phyloP scores from a whole-genome alignment of 2,888 invertebrate species.

The Caenorhabditis uteleia region DNA sequence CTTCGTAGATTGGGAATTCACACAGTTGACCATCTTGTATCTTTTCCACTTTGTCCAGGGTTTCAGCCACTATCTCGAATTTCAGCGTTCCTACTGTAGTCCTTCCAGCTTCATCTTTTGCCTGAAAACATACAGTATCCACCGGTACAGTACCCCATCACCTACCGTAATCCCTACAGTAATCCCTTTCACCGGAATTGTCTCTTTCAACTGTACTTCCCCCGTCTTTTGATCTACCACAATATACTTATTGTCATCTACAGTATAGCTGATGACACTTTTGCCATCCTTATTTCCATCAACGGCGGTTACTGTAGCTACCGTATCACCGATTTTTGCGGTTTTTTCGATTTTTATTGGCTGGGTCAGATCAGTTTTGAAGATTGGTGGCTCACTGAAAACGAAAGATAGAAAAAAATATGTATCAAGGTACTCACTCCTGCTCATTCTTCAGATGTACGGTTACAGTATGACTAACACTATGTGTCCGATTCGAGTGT shows the following conservation, averaged over 20 bases:
- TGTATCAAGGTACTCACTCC: constrained; percentile 28
- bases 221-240: constrained; percentile 31
- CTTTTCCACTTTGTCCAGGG: background rate
- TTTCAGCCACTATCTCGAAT: background rate
- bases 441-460: constrained; percentile 45
- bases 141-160: background rate
- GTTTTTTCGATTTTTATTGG: constrained; percentile 5
- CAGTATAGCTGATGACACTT: constrained; percentile 14
- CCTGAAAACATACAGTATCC: background rate
- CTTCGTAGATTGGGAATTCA: constrained; percentile 31
- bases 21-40: constrained; percentile 9
- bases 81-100: too few relatives aligned
- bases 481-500: constrained; percentile 35
- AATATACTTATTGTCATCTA: constrained; percentile 29
- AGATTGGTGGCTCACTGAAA: constrained; percentile 47
- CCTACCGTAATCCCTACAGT: constrained; percentile 29
- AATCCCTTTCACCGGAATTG: constrained; percentile 4
- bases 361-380: constrained; percentile 30
- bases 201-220: constrained; percentile 14
- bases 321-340: constrained; percentile 16
- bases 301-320: constrained; percentile 23
- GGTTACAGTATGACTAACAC: constrained; percentile 32
- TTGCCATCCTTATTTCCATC: constrained; percentile 29
- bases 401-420: background rate
- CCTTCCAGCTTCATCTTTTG: constrained; percentile 5